Conservation (phyloP, 2,888 invertebrate species). For the Napeogenes inachia region DNA sequence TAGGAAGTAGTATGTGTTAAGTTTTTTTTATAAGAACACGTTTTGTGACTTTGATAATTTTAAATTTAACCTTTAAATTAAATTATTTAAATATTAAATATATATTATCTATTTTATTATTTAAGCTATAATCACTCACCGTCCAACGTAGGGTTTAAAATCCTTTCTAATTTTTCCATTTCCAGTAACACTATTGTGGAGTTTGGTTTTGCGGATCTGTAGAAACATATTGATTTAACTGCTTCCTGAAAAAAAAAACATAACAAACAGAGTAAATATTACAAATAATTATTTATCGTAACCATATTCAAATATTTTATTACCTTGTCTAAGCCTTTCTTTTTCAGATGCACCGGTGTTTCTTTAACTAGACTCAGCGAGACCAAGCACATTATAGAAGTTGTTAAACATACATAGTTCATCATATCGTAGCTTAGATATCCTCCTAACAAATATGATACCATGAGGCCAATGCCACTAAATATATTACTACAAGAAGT, state of each 20-base stretch:
- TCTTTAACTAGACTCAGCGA: conserved; percentile 47
- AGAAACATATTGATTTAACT: conserved; percentile 50
- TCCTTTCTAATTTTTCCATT: conserved; percentile 31
- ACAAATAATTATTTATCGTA: not conserved
- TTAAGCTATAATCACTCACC: conserved; percentile 19
- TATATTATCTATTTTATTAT: not conserved
- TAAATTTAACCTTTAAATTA: too few species aligned
- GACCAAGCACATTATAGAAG: conserved; percentile 39
- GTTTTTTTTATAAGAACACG: too few species aligned
- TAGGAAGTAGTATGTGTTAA: too few species aligned
- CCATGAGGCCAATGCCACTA: conserved; percentile 37
- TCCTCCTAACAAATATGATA: conserved; percentile 49
- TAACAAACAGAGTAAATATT: too few species aligned
- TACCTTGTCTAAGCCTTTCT: conserved; percentile 43
- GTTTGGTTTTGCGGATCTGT: conserved; percentile 37
- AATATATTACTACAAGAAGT: conserved; percentile 36
- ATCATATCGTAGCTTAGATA: conserved; percentile 44
- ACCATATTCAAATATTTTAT: conserved; percentile 16
- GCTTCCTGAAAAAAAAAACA: conserved; percentile 47
- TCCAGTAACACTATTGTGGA: conserved; percentile 36
- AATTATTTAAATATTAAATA: not conserved
- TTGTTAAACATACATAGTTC: conserved; percentile 44
- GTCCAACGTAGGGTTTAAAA: conserved; percentile 33
- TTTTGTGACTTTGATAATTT: too few species aligned
- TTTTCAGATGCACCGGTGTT: conserved; percentile 40